Base-by-base conservation (phyloP, 2,888 invertebrate genomes). In the Cheilosia urbana region DNA sequence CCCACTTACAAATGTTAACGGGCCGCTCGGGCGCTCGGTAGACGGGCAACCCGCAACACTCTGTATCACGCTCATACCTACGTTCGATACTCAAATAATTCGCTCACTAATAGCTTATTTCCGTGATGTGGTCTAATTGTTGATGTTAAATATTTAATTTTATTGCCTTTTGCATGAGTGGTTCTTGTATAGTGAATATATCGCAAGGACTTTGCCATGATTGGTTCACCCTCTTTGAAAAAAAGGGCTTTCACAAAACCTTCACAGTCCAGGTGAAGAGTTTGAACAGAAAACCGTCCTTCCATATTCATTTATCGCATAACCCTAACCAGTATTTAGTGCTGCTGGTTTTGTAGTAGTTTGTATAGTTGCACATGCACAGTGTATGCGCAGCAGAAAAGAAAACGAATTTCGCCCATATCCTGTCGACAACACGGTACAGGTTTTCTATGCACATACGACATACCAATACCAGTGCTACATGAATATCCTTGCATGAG, bases 61-160 rank as follows among this genome's bases (percentile, higher is more conserved):
- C 13, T 47, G 6, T 15, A 17, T 51, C 2, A 47, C 42, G 30
- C 34, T 63, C 47, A 55, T 9, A 49, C 5, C 5, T 27, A 27
- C 27, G 6, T 63, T 24, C 11, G 27, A 71, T 71, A 71, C 47
- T 76, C 66, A 42, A 80, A 81, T 76, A 76, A 85, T 72, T 72
- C 76, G 72, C 85, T 62, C 76, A 66, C 85, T 85, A 85, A 85
- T 85, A 81, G 81, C 85, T 55, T 62, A 85, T 85, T 85, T 85
- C 85, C 85, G 85, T 85, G 85, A 81, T 81, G 60, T 63, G 72
- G 81, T 77, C 72, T 85, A 85, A 81, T 85, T 85, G 85, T 77
- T 81, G 65, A 68, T 68, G 68, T 76, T 85, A 81, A 85, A 85
- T 85, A 81, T 85, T 85, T 85, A 85, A 85, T 85, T 72, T 72